Evolutionary conservation across 2,113 vertebrate genomes (phyloP).

Genomic region (Microcebus lehilahytsara): DNA sequence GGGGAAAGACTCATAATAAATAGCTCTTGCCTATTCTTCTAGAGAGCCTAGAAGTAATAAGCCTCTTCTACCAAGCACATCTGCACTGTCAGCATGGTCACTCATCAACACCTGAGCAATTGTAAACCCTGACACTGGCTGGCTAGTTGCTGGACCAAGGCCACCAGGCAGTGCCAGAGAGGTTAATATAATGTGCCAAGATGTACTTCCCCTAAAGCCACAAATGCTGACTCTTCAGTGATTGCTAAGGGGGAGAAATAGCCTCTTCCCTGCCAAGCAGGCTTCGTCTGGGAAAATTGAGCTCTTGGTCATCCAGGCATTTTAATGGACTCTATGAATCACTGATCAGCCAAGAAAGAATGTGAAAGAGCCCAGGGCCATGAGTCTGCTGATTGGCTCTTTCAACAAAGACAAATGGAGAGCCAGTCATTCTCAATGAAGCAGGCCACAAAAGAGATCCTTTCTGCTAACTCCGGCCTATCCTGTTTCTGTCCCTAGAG

Average conservation of each 20-base stretch:
- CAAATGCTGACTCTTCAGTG: constrained; percentile 56
- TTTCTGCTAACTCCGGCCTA: constrained; percentile 14
- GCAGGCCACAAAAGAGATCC: constrained; percentile 18
- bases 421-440: constrained; percentile 56
- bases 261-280: constrained; percentile 54
- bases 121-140: not conserved
- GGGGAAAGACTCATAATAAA: not conserved
- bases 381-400: constrained; percentile 54
- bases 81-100: not conserved
- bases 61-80: not conserved
- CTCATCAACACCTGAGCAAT: not conserved
- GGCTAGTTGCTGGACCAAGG: constrained; percentile 10
- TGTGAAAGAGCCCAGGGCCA: constrained; percentile 30
- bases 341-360: constrained; percentile 60
- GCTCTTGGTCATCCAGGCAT: constrained; percentile 70
- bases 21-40: not conserved
- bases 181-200: constrained; percentile 39
- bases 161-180: constrained; percentile 51
- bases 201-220: not conserved
- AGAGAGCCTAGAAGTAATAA: not conserved
- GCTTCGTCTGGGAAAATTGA: constrained; percentile 58
- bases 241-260: constrained; percentile 65
- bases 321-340: constrained; percentile 74
- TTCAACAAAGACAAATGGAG: constrained; percentile 67
- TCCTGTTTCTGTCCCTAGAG: constrained; percentile 41